phyloP scores from a whole-genome alignment of 2,888 invertebrate species.

The Brenthis daphne region DNA sequence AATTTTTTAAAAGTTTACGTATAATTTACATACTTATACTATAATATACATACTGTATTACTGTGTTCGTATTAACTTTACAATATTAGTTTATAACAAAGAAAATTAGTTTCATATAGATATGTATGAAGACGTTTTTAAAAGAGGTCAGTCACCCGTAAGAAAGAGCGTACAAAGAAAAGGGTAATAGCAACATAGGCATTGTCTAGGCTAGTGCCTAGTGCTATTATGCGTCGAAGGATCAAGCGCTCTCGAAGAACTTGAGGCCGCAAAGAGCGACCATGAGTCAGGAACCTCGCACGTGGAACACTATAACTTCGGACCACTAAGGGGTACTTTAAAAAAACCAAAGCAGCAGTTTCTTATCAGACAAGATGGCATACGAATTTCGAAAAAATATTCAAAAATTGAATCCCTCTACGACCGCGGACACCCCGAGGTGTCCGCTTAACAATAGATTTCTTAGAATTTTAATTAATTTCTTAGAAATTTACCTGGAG shows the following conservation, averaged over 20 bases:
- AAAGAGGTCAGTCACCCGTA: conserved; percentile 16
- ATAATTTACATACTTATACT: no score
- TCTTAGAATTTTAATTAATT: no score
- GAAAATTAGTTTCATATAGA: neutral
- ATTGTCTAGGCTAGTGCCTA: conserved; percentile 34
- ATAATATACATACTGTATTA: no score
- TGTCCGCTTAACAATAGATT: no score
- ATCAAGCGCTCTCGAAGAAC: conserved; percentile 33
- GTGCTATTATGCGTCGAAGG: conserved; percentile 32
- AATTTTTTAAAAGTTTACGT: no score
- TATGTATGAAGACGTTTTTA: neutral
- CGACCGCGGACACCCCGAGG: no score
- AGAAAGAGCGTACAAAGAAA: conserved; percentile 19
- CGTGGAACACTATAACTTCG: neutral
- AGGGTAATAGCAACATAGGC: conserved; percentile 22
- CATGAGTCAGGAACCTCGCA: conserved; percentile 6
- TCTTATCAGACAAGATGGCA: no score
- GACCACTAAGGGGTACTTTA: neutral
- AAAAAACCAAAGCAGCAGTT: neutral
- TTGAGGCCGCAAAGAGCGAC: conserved; percentile 26
- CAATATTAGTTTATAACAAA: no score
- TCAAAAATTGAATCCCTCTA: no score
- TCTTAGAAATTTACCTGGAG: no score
- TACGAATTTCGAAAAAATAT: no score
- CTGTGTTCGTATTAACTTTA: no score